Conservation (phyloP, 2,888 invertebrate genomes). For the Trisateles emortualis region DNA sequence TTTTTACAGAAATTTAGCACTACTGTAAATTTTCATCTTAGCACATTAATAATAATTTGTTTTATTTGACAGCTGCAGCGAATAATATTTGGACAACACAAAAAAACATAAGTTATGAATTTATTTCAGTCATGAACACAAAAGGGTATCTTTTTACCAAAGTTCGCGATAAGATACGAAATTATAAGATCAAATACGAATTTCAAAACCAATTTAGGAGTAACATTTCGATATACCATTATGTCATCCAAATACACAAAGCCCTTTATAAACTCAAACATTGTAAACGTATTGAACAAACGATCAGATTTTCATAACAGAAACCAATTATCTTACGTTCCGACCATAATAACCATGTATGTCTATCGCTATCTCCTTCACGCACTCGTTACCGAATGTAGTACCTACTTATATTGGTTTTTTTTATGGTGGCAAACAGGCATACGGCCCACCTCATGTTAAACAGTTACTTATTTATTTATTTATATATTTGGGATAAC, state of each 20-base stretch:
- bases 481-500: too few relatives aligned
- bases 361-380: background rate
- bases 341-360: slow-evolving; percentile 19
- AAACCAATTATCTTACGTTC: slow-evolving; percentile 32
- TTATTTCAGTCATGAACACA: too few relatives aligned
- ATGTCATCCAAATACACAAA: slow-evolving; percentile 18
- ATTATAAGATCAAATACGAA: background rate
- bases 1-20: too few relatives aligned
- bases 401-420: too few relatives aligned
- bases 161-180: background rate
- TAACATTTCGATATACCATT: slow-evolving; percentile 11
- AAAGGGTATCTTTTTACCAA: background rate
- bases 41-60: too few relatives aligned
- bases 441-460: too few relatives aligned
- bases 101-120: too few relatives aligned
- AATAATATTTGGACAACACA: too few relatives aligned
- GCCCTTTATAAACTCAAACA: slow-evolving; percentile 20
- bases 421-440: too few relatives aligned
- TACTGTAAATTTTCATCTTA: too few relatives aligned
- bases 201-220: background rate
- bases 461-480: too few relatives aligned
- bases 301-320: slow-evolving; percentile 31
- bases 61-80: too few relatives aligned
- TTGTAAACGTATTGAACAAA: slow-evolving; percentile 20
- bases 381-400: background rate